Base-by-base conservation (phyloP, 2,113 vertebrate species). In the Oplegnathus fasciatus region DNA sequence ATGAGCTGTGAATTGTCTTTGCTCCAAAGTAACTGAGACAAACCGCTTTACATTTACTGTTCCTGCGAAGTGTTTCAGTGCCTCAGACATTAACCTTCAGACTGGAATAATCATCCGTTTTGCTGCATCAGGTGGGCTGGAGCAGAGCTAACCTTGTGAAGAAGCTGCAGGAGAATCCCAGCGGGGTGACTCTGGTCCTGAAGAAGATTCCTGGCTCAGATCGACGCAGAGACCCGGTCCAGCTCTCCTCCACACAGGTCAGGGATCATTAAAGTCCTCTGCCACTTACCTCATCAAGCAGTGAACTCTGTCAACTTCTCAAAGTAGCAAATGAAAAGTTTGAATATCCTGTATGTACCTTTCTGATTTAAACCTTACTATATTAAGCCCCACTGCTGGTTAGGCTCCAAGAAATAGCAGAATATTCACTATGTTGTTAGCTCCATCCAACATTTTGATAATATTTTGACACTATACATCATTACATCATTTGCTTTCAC, bases 51-150 rank as follows among this genome's bases (percentile, higher is more conserved):
- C 20, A 5, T 62, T 55, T 26, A 30, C 9, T 48, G 28, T 37
- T 37, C 8, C 17, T 71, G 15, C 1, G n/a, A 68, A 70, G 52
- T 42, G 61, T 28, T 48, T 28, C 7, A 8, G 9, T 61, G 26
- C 73, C 40, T 62, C 28, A 75, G 26, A 15, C n/a, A 15, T 46
- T 54, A 30, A 62, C 17, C 55, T 44, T 65, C 28, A 24, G 5
- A 0, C 7, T 44, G 50, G 48, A 86, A 26, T 80, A 64, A 61
- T 44, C 2, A 9, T n/a, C 6, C 44, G 28, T 75, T 57, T 28
- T 40, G 1, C 9, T 81, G 61, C 17, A 8, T 60, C 86, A 99
- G 98, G 97, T 99, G 91, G 98, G 97, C 65, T 99, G 98, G 98
- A 96, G 96, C 52, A 94, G 86, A 2, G 55, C 69, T 60, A 99